These are phyloP conservation scores for Dysidea cf. avara DNA, from an alignment of 37 sponge, comb jelly and placozoan genomes.

Conservation along the genomic window DNA sequence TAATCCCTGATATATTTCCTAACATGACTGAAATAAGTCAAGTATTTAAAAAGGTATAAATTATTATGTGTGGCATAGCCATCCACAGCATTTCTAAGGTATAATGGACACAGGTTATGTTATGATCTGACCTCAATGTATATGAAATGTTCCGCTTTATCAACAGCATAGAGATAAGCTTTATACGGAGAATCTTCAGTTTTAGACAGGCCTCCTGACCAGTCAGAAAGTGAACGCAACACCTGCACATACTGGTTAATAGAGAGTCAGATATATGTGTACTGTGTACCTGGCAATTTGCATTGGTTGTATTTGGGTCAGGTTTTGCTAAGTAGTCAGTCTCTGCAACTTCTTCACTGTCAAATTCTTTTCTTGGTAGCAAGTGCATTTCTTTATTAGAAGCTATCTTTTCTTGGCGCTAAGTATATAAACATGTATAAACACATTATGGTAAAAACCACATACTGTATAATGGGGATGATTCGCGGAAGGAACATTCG, in stretches of 20 bases:
- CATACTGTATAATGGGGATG: too few relatives aligned
- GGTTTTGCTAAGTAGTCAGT: slow-evolving; percentile 3
- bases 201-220: slow-evolving; percentile 41
- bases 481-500: too few relatives aligned
- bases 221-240: slow-evolving; percentile 37
- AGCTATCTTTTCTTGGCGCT: too few relatives aligned
- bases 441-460: too few relatives aligned
- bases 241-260: slow-evolving; percentile 38
- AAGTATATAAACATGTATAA: too few relatives aligned
- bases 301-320: not conserved
- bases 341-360: not conserved
- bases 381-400: slow-evolving; percentile 1
- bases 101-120: too few relatives aligned
- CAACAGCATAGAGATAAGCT: slow-evolving; percentile 46
- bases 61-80: too few relatives aligned
- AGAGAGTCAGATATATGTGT: too few relatives aligned
- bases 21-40: too few relatives aligned
- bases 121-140: slow-evolving; percentile 68
- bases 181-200: slow-evolving; percentile 40
- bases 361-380: slow-evolving; percentile 31
- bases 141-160: slow-evolving; percentile 61
- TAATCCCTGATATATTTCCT: too few relatives aligned
- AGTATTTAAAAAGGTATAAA: too few relatives aligned
- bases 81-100: too few relatives aligned
- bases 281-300: not conserved